A percentile compares a stretch with the other conserved stretches of the same genome.
Conservation (phyloP, 2,113 vertebrate species). For the Charina bottae region DNA sequence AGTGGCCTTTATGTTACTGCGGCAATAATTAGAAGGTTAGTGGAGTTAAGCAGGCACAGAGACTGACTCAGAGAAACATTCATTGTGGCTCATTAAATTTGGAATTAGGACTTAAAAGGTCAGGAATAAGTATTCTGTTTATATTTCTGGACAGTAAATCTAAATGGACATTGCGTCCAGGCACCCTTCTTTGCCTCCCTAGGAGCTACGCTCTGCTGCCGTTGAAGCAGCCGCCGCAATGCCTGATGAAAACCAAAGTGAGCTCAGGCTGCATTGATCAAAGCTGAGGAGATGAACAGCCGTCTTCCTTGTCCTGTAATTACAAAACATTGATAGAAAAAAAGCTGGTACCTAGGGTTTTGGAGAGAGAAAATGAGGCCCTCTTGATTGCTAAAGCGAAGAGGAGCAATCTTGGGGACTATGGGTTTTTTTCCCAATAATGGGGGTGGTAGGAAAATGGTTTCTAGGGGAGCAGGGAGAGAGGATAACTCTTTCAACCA, state of each 20-base stretch:
- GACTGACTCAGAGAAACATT: slow-evolving; percentile 70
- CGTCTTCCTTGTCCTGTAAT: slow-evolving; percentile 70
- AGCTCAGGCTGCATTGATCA: slow-evolving; percentile 69
- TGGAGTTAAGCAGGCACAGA: slow-evolving; percentile 69
- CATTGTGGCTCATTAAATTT: slow-evolving; percentile 76
- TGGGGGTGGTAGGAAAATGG: slow-evolving; percentile 36
- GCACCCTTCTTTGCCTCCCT: slow-evolving; percentile 49
- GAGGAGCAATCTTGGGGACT: slow-evolving; percentile 57
- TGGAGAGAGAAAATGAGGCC: slow-evolving; percentile 29
- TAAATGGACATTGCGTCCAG: slow-evolving; percentile 61
- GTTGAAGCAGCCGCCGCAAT: slow-evolving; percentile 52
- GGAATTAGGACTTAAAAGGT: slow-evolving; percentile 77
- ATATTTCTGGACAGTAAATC: slow-evolving; percentile 70
- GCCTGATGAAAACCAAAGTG: slow-evolving; percentile 55
- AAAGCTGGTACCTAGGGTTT: slow-evolving; percentile 55
- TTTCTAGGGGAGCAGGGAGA: slow-evolving; percentile 50
- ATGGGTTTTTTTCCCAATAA: slow-evolving; percentile 50
- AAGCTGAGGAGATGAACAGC: slow-evolving; percentile 67
- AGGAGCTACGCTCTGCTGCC: slow-evolving; percentile 48
- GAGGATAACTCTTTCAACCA: slow-evolving; percentile 51
- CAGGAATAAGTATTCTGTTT: slow-evolving; percentile 77
- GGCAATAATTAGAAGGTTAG: slow-evolving; percentile 71
- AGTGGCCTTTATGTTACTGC: slow-evolving; percentile 68
- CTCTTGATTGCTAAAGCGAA: slow-evolving; percentile 37
- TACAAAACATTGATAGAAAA: slow-evolving; percentile 71